A percentile compares a stretch with the other conserved stretches of the same genome.
phyloP scores from a whole-genome alignment of 30 jellyfish, hydroid and myxozoan genomes.

The Turritopsis rubra region DNA sequence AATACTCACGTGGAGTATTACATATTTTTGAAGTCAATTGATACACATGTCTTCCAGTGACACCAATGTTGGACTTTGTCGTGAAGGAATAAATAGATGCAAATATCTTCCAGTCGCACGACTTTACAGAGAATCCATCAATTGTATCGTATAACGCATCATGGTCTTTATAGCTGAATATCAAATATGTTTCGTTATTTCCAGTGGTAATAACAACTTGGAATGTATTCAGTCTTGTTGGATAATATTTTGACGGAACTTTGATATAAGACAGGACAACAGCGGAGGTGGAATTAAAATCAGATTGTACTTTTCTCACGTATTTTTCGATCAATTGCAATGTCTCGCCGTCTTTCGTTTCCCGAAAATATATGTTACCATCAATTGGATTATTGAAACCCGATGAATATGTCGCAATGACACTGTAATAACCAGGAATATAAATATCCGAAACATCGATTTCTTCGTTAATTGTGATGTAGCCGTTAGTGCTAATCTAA shows the following conservation, averaged over 20 bases:
- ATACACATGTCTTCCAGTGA: not conserved
- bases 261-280: not conserved
- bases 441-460: not conserved
- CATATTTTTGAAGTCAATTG: not conserved
- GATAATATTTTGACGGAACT: not conserved
- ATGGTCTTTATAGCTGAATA: not conserved
- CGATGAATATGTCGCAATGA: not conserved
- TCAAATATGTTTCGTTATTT: not conserved
- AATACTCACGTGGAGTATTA: not conserved
- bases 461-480: not conserved
- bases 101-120: not conserved
- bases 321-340: not conserved
- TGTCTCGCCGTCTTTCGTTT: not conserved
- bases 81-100: not conserved
- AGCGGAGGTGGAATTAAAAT: not conserved
- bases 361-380: not conserved
- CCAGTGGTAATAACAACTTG: not conserved
- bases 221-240: not conserved
- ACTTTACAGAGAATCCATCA: not conserved
- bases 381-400: not conserved
- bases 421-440: not conserved
- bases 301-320: not conserved
- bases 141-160: not conserved
- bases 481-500: not conserved
- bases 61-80: not conserved